Conservation (phyloP, 2,113 vertebrate species). For the Calidris pugnax region DNA sequence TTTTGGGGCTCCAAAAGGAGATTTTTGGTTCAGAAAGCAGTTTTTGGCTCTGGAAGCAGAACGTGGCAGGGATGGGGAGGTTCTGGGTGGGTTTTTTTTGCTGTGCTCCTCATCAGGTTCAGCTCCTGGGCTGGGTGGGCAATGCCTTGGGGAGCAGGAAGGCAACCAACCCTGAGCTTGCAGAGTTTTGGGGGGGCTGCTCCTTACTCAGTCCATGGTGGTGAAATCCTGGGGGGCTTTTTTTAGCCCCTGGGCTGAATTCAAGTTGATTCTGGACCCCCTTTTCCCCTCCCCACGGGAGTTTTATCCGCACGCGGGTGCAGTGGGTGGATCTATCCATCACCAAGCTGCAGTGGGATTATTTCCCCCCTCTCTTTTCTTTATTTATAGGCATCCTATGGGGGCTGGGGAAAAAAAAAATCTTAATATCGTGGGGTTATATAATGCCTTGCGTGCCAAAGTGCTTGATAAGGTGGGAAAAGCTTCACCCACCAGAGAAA, state of each 20-base stretch:
- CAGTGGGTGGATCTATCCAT: background rate
- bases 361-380: background rate
- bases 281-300: background rate
- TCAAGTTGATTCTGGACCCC: background rate
- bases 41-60: background rate
- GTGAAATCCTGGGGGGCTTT: background rate
- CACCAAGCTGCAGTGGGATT: background rate
- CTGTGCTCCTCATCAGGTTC: too few relatives aligned
- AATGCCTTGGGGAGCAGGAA: background rate
- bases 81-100: background rate
- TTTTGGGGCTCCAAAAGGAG: background rate
- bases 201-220: fast-evolving
- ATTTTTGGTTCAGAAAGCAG: background rate
- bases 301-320: background rate
- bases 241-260: background rate
- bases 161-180: fast-evolving
- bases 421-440: background rate
- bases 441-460: background rate
- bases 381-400: background rate
- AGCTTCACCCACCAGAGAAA: background rate
- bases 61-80: background rate
- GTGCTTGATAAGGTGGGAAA: background rate
- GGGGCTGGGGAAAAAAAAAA: background rate
- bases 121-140: background rate
- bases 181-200: background rate